These are phyloP conservation scores for Poeciliopsis presidionis DNA, from an alignment of 2,797 vertebrate species.

Conservation along the genomic window DNA sequence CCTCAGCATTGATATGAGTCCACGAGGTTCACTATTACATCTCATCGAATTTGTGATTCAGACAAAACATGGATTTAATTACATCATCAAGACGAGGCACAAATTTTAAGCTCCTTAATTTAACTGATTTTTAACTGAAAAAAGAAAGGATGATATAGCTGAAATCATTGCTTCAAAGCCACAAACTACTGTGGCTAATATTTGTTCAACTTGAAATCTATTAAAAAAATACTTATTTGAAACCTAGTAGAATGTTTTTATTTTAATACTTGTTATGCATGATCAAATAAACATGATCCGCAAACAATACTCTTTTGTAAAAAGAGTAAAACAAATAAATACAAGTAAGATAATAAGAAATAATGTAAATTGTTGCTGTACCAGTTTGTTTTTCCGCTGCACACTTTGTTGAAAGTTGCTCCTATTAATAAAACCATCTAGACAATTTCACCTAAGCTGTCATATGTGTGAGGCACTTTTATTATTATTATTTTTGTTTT, in stretches of 20 bases:
- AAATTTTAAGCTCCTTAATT: background rate
- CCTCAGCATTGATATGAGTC: background rate
- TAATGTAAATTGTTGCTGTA: too few relatives aligned
- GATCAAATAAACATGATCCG: background rate
- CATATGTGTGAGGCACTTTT: background rate
- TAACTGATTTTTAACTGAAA: background rate
- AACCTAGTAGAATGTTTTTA: too few relatives aligned
- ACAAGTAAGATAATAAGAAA: too few relatives aligned
- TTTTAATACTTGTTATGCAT: background rate
- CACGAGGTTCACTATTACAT: background rate
- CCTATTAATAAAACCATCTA: conserved; percentile 26
- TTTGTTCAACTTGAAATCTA: background rate
- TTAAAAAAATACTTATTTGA: too few relatives aligned
- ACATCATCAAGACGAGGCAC: background rate
- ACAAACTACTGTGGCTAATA: background rate
- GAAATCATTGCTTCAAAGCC: background rate
- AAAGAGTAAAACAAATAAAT: background rate
- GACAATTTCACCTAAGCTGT: conserved; percentile 7
- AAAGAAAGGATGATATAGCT: background rate
- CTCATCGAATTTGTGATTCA: background rate
- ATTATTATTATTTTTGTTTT: background rate
- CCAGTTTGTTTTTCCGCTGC: background rate
- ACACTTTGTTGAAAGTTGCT: conserved; percentile 23
- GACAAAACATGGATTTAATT: background rate
- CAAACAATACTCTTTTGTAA: background rate